Base-by-base conservation (phyloP, 2,888 invertebrate genomes). In the Protonemura montana region DNA sequence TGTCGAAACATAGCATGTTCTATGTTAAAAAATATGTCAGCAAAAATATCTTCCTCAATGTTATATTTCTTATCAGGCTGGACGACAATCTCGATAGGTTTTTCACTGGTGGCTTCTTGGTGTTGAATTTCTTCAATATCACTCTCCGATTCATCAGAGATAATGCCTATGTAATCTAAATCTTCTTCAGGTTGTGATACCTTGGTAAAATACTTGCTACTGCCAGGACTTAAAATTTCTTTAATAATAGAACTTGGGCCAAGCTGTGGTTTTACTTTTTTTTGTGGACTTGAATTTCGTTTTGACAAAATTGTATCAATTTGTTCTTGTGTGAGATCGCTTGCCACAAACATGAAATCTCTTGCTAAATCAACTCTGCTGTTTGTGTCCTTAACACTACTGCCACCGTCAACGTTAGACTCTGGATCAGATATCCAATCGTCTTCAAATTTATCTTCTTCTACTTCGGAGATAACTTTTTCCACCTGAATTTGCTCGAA, bases 271-370 rank as follows among this genome's bases (percentile, higher is more conserved):
- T 76, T 85, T 78, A 28, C 29, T 13, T 85, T 80, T 35, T 85
- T 29, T 10, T 25, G 85, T 30, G 35, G 59, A 27, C 35, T 85
- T 59, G 0, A 13, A 82, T 89, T 90, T 30, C 89, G 90, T 85
- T 90, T 89, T 82, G 91, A 90, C 0, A 92, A 90, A 41, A 92
- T 88, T 29, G 89, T 87, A 0, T 91, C 91, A 87, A 97, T 95
- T 90, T 95, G 94, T 88, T 93, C 93, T 88, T 95, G 94, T 83
- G 96, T 95, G 89, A 96, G 93, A 87, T 95, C 96, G 89, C 94
- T 95, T 89, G 96, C 94, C 91, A 96, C 96, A 90, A 94, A 92
- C 93, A 96, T 96, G 88, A 95, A 96, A 76, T 93, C 93, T 90
- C 95, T 93, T 0, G 87, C 87, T 90, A 95, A 91, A 89, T 93